Percentiles rank a stretch among this genome's conserved stretches.
Evolutionary conservation across 2,797 vertebrate species (phyloP).

Genomic region (Echeneis naucrates): DNA sequence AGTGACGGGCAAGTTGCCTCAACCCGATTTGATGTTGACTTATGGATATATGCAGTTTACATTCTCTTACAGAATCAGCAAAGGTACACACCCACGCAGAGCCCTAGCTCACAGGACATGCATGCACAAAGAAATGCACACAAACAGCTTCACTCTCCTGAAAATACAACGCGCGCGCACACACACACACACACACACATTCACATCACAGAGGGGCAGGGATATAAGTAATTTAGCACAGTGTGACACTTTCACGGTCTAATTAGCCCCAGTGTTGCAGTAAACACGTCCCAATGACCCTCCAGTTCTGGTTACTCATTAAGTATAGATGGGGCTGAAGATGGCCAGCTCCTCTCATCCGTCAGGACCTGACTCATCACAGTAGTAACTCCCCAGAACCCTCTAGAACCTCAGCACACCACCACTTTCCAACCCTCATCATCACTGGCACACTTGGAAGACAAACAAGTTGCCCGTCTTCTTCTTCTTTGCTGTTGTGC

Average conservation of each 20-base stretch:
- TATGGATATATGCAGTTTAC: conserved; percentile 52
- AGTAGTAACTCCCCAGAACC: conserved; percentile 18
- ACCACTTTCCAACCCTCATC: conserved; percentile 7
- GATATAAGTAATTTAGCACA: conserved; percentile 78
- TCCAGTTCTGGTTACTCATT: conserved; percentile 74
- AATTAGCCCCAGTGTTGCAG: conserved; percentile 80
- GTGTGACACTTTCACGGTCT: conserved; percentile 81
- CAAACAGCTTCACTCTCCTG: conserved; percentile 1
- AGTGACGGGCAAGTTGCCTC: conserved; percentile 37
- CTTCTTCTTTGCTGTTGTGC: neutral
- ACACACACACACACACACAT: conserved; percentile 20
- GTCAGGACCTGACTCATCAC: conserved; percentile 42
- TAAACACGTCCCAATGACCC: conserved; percentile 79
- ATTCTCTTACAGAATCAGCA: conserved; percentile 66
- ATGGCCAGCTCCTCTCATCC: conserved; percentile 47
- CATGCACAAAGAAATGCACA: conserved; percentile 46
- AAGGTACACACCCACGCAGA: conserved; percentile 53
- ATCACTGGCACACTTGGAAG: neutral
- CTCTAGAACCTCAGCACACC: conserved; percentile 35
- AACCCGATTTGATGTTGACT: conserved; percentile 55
- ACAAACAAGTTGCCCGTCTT: conserved; percentile 8
- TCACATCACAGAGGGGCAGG: conserved; percentile 43
- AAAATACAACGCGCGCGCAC: conserved; percentile 9
- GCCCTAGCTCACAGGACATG: conserved; percentile 50
- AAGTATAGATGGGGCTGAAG: conserved; percentile 72